Conservation (phyloP, 1,140 invertebrate species). For the Ctenoplectra terminalis region DNA sequence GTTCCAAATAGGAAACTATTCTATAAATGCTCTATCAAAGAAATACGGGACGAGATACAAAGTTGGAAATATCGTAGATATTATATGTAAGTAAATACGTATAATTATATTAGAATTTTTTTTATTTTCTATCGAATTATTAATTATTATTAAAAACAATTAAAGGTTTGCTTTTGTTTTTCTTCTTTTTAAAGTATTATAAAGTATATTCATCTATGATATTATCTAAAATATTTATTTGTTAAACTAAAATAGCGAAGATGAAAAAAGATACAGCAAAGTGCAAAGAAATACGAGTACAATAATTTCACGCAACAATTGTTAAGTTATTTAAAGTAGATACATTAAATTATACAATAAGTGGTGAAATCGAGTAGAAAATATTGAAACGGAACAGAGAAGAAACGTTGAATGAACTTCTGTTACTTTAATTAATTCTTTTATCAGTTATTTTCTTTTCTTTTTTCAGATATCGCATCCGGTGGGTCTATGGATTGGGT, state of each 20-base stretch:
- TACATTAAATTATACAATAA: too few relatives aligned
- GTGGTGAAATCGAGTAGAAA: too few relatives aligned
- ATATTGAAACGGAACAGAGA: neutral
- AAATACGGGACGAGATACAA: slow-evolving; percentile 64
- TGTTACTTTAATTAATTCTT: neutral
- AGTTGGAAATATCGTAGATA: slow-evolving; percentile 58
- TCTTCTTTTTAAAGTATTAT: too few relatives aligned
- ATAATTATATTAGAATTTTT: too few relatives aligned
- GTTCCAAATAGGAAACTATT: slow-evolving; percentile 49
- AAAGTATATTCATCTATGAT: too few relatives aligned
- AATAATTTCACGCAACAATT: too few relatives aligned
- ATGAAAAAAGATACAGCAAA: too few relatives aligned
- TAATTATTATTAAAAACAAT: too few relatives aligned
- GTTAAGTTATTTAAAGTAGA: too few relatives aligned
- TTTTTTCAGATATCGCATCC: slow-evolving; percentile 82
- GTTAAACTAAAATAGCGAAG: neutral
- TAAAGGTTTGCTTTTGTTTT: too few relatives aligned
- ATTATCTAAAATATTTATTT: neutral
- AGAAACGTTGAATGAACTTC: neutral
- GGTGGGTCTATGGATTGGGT: slow-evolving; percentile 91
- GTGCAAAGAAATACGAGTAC: too few relatives aligned
- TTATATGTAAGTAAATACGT: slow-evolving; percentile 62
- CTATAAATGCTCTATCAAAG: slow-evolving; percentile 33
- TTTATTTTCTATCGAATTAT: too few relatives aligned
- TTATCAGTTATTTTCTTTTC: neutral